A percentile compares a stretch with the other conserved stretches of the same genome.
Conservation (phyloP, 2,888 invertebrate species). For the Scaptomyza caliginosa region DNA sequence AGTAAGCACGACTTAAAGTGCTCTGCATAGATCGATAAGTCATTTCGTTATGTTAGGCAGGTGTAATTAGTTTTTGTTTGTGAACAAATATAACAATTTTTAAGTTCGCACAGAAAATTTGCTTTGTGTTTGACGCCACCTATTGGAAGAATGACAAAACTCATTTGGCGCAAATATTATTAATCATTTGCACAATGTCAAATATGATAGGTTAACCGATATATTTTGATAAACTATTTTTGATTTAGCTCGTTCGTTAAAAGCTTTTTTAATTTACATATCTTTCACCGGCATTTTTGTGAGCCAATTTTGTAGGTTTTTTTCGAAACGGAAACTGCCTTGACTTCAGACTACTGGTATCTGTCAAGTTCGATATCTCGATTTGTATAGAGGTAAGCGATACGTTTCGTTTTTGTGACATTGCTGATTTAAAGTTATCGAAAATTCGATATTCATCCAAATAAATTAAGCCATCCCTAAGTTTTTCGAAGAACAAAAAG, state of each 20-base stretch:
- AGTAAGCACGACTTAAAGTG: slow-evolving; percentile 75
- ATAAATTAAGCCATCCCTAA: slow-evolving; percentile 33
- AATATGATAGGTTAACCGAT: neutral
- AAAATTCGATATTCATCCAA: slow-evolving; percentile 12
- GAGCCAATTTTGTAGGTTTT: neutral
- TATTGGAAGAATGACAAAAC: neutral
- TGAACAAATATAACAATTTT: neutral
- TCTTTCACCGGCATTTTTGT: neutral
- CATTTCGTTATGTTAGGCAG: neutral
- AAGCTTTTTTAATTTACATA: neutral
- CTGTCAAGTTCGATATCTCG: neutral
- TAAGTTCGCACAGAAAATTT: neutral
- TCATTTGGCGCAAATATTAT: neutral
- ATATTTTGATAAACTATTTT: neutral
- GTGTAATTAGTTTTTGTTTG: neutral
- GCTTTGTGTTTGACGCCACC: slow-evolving; percentile 4
- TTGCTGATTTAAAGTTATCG: neutral
- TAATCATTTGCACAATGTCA: neutral
- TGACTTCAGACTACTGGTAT: neutral
- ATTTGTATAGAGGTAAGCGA: neutral
- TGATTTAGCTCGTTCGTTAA: neutral
- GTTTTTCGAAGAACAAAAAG: slow-evolving; percentile 63
- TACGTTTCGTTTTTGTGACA: neutral
- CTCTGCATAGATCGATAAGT: slow-evolving; percentile 2
- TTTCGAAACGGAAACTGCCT: too few relatives aligned